Conservation (phyloP, 1,140 invertebrate species). For the Pteromalus puparum region DNA sequence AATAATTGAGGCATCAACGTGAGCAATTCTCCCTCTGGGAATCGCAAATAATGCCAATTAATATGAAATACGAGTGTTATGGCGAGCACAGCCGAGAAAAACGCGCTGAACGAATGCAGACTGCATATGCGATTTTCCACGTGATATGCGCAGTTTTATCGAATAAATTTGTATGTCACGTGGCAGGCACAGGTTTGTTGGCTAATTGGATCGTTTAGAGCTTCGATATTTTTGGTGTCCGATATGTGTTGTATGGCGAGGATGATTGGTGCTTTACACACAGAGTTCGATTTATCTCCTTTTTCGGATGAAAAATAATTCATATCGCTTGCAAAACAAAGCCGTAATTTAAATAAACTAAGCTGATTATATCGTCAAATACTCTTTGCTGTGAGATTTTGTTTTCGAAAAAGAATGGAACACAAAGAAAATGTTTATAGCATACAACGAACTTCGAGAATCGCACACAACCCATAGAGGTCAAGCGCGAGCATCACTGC, state of each 20-base stretch:
- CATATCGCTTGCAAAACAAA: no score
- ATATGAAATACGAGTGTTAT: constrained; percentile 19
- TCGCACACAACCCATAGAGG: neutral
- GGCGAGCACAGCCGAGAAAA: neutral
- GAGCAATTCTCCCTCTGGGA: neutral
- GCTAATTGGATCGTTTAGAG: neutral
- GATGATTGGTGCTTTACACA: neutral
- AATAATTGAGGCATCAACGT: neutral
- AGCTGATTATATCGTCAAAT: no score
- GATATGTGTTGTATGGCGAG: neutral
- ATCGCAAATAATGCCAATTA: constrained; percentile 19
- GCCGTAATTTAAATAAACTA: no score
- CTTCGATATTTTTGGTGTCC: neutral
- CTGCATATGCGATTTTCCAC: neutral
- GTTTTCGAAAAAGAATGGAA: no score
- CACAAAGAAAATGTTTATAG: no score
- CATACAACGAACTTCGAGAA: neutral
- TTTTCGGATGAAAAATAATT: no score
- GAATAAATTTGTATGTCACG: neutral
- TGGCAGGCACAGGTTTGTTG: neutral
- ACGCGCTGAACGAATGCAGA: neutral
- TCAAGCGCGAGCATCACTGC: neutral
- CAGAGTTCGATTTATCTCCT: no score
- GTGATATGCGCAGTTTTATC: neutral
- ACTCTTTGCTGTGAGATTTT: no score